Evolutionary conservation across 1,140 invertebrate species (phyloP), one percentile per base, ranked within the genome.

Genomic region (Coptotermes formosanus): DNA sequence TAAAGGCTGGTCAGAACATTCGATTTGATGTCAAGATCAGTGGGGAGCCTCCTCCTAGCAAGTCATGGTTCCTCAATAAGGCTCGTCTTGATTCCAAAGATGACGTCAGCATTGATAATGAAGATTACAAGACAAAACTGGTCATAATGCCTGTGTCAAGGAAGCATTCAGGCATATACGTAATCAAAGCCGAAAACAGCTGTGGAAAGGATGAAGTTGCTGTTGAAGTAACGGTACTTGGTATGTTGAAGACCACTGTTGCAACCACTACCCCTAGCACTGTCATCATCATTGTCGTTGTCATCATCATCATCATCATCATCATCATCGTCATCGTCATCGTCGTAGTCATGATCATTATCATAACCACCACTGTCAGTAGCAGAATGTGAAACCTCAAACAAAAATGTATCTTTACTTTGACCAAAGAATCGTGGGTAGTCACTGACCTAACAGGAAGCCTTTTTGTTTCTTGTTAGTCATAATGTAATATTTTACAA

Each of bases 181-280:
- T 95, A 25, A 93, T 99, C 45, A 98, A 97, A 89, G 97, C 97
- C 30, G 97, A 97, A 91, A 99, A 99, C 90, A 95, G 94, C 88
- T 97, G 96, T 82, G 98, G 98, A 25, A 95, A 94, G 89, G 98
- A 99, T 89, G 97, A 98, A 90, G 97, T 96, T 1, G 95, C 95
- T n/a, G 95, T 99, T 85, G 94, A 97, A 88, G 93, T 99, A 4
- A 95, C 94, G 83, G 96, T 99, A 0, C 91, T 99, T 45, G 93
- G 93, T 93, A 90, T 89, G 90, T 84, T 81, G 21, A 75, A 25
- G 0, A 14, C n/a, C 64, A 75, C 8, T 55, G n/a, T 30, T 75
- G 30, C n/a, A 6, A 8, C 25, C 64, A 75, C 7, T 25, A 82
- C 30, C 52, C 12, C 52, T 4, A 55, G 11, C 14, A 55, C 3